Evolutionary conservation across 2,888 invertebrate species (phyloP), one percentile per base, ranked within the genome.

Genomic region (Eupithecia dodoneata): DNA sequence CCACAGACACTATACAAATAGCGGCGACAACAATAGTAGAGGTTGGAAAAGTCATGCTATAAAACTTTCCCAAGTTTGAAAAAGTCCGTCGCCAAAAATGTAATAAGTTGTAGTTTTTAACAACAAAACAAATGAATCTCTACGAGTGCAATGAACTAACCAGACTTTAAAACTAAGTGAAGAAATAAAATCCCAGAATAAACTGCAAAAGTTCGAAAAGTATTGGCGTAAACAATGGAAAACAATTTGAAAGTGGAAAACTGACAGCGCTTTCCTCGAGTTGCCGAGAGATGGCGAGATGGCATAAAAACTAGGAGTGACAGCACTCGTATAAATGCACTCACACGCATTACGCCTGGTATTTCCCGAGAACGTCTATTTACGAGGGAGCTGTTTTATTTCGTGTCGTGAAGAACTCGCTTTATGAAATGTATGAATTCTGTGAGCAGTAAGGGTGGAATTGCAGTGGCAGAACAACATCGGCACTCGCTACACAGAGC

Each of bases 261-360:
- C 75, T 67, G 72, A 71, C 76, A 71, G 70, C 72, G 78, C 74
- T 81, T 78, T 80, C 77, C 69, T 77, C 74, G 69, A 78, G 75
- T 73, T 76, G 77, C 73, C 30, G 70, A 45, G 44, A 69, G 72
- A 75, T 80, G 80, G 76, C 72, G 74, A 72, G 79, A 79, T 75
- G 76, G 80, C 77, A 81, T 81, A 81, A 80, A 82, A 80, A 80
- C 76, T 52, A 78, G 76, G 78, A 81, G 79, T 83, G 79, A 76
- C 79, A 72, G 80, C 71, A 69, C 80, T 82, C 79, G 79, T 79
- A 81, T 81, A 83, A 81, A 81, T 83, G 81, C 81, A 83, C 81
- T 83, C 82, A 77, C 81, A 81, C 81, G 82, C 82, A 83, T 83
- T 83, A 81, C 80, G 73, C 41, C 69, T 15, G 79, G 79, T 75